A percentile compares a stretch with the other conserved stretches of the same genome.
Evolutionary conservation across 2,888 invertebrate genomes (phyloP).

Genomic region (Punctoribates punctum): DNA sequence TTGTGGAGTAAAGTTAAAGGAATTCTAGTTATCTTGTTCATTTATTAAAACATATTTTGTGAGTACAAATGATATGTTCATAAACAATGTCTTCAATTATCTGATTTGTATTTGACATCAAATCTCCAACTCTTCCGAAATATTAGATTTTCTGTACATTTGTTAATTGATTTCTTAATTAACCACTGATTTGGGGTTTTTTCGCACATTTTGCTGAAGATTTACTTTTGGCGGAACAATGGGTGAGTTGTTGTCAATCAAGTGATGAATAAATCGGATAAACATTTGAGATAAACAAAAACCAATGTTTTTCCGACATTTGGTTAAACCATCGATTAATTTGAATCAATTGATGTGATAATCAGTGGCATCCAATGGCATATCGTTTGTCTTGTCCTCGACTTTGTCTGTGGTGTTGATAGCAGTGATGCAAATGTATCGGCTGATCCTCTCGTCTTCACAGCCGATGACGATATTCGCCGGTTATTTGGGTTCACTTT

Average conservation of each 20-base stretch:
- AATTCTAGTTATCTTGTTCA: too few relatives aligned
- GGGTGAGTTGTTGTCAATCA: neutral
- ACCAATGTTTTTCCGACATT: neutral
- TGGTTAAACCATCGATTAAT: neutral
- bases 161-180: neutral
- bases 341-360: neutral
- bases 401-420: slow-evolving; percentile 77
- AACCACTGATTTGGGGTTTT: neutral
- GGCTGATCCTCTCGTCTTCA: slow-evolving; percentile 70
- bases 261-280: neutral
- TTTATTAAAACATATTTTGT: neutral
- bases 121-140: neutral
- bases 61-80: neutral
- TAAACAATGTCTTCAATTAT: neutral
- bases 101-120: neutral
- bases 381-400: slow-evolving; percentile 62
- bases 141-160: neutral
- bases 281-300: neutral
- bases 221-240: neutral
- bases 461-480: slow-evolving; percentile 81
- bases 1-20: too few relatives aligned
- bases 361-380: slow-evolving; percentile 53
- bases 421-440: slow-evolving; percentile 89
- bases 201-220: neutral
- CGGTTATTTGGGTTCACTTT: slow-evolving; percentile 78